A percentile compares a stretch with the other conserved stretches of the same genome.
phyloP scores from a whole-genome alignment of 2,113 vertebrate species.

The Hemibagrus wyckioides region DNA sequence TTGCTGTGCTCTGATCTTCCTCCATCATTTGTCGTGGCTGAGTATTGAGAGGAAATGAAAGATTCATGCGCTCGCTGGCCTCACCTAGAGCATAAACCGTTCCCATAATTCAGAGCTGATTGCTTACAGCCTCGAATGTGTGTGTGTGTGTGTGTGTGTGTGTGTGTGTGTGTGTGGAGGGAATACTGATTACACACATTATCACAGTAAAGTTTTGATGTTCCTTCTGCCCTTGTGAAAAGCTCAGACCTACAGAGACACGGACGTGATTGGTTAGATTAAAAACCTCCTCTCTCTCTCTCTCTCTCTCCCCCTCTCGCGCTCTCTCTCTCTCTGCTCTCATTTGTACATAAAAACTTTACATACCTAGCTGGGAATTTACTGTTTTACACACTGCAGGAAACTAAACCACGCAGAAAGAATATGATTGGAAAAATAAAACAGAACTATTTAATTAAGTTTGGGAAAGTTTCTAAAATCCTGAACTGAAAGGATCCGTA shows the following conservation, averaged over 20 bases:
- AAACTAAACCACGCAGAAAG: background rate
- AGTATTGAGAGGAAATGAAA: constrained; percentile 75
- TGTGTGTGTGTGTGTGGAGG: constrained; percentile 58
- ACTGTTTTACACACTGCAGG: background rate
- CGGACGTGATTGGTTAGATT: constrained; percentile 2
- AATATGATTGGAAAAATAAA: background rate
- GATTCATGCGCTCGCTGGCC: constrained; percentile 69
- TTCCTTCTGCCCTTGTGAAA: constrained; percentile 39
- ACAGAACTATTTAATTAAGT: background rate
- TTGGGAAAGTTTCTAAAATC: background rate
- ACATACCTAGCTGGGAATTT: background rate
- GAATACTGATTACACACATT: constrained; percentile 65
- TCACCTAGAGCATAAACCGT: constrained; percentile 66
- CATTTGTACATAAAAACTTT: background rate
- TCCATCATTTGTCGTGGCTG: constrained; percentile 59
- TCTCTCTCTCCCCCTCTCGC: too few species aligned
- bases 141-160: constrained; percentile 43
- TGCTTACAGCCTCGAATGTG: constrained; percentile 65
- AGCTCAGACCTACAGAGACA: background rate
- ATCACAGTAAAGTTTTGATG: constrained; percentile 62
- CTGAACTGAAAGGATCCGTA: too few species aligned
- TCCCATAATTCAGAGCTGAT: constrained; percentile 64
- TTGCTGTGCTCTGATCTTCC: constrained; percentile 55
- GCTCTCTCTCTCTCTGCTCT: too few species aligned
- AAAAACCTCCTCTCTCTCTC: background rate